Evolutionary conservation across 2,797 vertebrate species (phyloP), one percentile per base, ranked within the genome.

Genomic region (Melanotaenia trifasciata): DNA sequence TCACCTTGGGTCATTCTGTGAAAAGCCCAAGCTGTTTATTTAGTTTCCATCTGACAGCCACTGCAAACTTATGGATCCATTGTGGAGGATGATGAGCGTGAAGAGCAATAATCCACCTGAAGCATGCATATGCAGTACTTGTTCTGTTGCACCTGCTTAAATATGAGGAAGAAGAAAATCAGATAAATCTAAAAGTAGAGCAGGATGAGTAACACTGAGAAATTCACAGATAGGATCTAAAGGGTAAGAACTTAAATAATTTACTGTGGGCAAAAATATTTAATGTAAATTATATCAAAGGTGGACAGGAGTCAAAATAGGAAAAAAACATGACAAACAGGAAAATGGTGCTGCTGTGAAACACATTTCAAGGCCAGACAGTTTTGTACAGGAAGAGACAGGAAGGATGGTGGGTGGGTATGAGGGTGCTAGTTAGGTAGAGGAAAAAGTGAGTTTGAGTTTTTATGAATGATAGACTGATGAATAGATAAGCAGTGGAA

Each of bases 331-430:
- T 28, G 28, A 28, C 28, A 28, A 28, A 28, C 28, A 40, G 22
- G 58, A 24, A 35, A 56, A 54, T 38, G 14, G 24, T 36, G 35
- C n/a, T 8, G 33, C 7, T 20, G 10, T 54, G 60, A 59, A 30
- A 53, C 11, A 6, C 18, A 74, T 28, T 28, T 71, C 66, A 51
- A 70, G 45, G 47, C 58, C 62, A 77, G 79, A 76, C 79, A 87
- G 78, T 51, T 66, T 38, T 51, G 72, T 83, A 72, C 63, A 79
- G 58, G 76, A 72, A 79, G 51, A 75, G 60, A 76, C 32, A 30
- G 58, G 58, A 58, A 58, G 33, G 35, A 3, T 7, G 9, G 10
- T 22, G n/a, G 22, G 7, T 9, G 40, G 2, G 11, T 18, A 13
- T 13, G 70, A 20, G 33, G 47, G 5, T 38, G 4, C 9, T 18